Evolutionary conservation across 2,888 invertebrate species (phyloP).

Genomic region (Lasius fuliginosus): DNA sequence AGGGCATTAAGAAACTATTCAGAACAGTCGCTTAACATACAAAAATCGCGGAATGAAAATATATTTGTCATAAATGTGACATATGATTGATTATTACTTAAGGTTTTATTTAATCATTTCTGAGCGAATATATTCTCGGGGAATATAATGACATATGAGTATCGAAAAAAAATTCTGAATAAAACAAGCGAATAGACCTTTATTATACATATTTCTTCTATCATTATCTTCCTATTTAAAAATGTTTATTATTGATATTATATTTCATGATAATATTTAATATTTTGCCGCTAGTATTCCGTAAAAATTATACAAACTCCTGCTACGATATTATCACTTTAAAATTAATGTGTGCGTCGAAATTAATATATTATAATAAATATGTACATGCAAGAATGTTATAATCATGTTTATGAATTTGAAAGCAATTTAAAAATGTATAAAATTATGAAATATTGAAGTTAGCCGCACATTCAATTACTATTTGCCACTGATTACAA

Average conservation of each 20-base stretch:
- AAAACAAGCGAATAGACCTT: neutral
- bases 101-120: constrained; percentile 17
- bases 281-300: neutral
- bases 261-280: neutral
- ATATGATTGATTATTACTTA: neutral
- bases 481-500: constrained; percentile 10
- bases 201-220: neutral
- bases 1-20: constrained; percentile 10
- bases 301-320: neutral
- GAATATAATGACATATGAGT: neutral
- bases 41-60: neutral
- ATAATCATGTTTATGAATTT: neutral
- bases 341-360: neutral
- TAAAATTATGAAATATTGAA: constrained; percentile 36
- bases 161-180: neutral
- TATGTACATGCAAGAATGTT: neutral
- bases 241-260: neutral
- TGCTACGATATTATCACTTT: neutral
- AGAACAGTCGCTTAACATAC: neutral
- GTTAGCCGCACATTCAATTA: neutral
- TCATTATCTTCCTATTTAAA: neutral
- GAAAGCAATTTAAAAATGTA: neutral
- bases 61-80: constrained; percentile 11
- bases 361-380: constrained; percentile 23
- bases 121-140: neutral